A percentile compares a stretch with the other conserved stretches of the same genome.
Evolutionary conservation across 2,797 vertebrate genomes (phyloP).

Genomic region (Poecile montanus): DNA sequence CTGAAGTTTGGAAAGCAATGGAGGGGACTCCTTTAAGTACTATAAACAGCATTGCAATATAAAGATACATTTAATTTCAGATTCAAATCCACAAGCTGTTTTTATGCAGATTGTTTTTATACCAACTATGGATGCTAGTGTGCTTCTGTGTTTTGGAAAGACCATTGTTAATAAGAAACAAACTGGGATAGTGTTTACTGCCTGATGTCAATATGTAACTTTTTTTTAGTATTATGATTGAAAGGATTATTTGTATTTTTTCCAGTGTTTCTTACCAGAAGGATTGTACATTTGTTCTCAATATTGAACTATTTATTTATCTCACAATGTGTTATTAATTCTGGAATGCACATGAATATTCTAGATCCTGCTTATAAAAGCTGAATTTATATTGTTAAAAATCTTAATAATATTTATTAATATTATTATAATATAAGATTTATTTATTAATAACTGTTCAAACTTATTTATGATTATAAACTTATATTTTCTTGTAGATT

Average conservation of each 20-base stretch:
- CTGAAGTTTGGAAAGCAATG: not conserved
- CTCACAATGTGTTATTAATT: not conserved
- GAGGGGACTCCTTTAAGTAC: not conserved
- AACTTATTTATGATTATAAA: not conserved
- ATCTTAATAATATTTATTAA: not conserved
- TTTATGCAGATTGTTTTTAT: not conserved
- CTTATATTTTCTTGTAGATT: slow-evolving; percentile 67
- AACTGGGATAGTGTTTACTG: not conserved
- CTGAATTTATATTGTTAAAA: not conserved
- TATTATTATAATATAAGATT: too few relatives aligned
- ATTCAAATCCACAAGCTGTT: not conserved
- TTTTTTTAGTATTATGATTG: not conserved
- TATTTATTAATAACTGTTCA: too few relatives aligned
- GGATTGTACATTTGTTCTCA: not conserved
- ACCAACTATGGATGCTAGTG: not conserved
- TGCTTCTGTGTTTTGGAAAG: not conserved
- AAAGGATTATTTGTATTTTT: not conserved
- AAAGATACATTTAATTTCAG: not conserved
- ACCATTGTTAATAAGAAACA: not conserved
- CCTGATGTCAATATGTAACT: not conserved
- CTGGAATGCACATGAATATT: not conserved
- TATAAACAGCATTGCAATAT: not conserved
- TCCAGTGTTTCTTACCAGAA: not conserved
- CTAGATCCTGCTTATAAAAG: not conserved
- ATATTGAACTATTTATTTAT: not conserved